Base-by-base conservation (phyloP, 2,113 vertebrate genomes). In the Ploceus nigricollis region DNA sequence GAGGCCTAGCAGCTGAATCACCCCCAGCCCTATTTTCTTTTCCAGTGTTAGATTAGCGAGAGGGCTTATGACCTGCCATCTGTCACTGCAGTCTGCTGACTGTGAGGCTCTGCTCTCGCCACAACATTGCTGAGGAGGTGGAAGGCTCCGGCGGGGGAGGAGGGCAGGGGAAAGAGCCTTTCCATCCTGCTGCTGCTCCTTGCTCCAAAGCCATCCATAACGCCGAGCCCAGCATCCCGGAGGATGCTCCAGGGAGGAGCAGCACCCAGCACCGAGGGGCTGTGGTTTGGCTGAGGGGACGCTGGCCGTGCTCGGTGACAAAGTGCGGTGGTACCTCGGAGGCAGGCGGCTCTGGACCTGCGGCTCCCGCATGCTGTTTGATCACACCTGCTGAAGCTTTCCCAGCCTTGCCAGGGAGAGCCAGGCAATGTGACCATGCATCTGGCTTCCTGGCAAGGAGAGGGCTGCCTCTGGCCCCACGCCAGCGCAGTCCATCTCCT, bases 321-420 rank as follows among this genome's bases (percentile, higher is more conserved):
- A 19, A n/a, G 53, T 4, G 71, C 8, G 28, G 92, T 0, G 31
- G 73, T 69, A 78, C 92, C 93, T 77, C 40, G 7, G 92, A 93
- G 96, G 96, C 89, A 87, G 94, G 35, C 93, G 51, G 94, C 81
- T 80, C 54, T 31, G 65, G 94, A 96, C 89, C 92, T 81, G 93
- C 95, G 35, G 93, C 95, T 97, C 94, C 93, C 87, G 92, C 94
- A 94, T 90, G 96, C 96, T 96, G 95, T 68, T 96, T 39, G 64
- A 87, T 97, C 97, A 97, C 96, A 97, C 97, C 97, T 97, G 97
- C 97, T 97, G 97, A 97, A 97, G 97, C 95, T 80, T 82, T 85
- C 90, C 92, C 92, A 95, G 93, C 86, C 93, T 84, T 97, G 96
- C 97, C 96, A 97, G 94, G 83, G 93, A 96, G 72, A 96, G 96